Percentiles rank a stretch among this genome's conserved stretches.
These are phyloP conservation scores for Tipula confusa DNA, from an alignment of 2,888 invertebrate species.

Conservation along the genomic window DNA sequence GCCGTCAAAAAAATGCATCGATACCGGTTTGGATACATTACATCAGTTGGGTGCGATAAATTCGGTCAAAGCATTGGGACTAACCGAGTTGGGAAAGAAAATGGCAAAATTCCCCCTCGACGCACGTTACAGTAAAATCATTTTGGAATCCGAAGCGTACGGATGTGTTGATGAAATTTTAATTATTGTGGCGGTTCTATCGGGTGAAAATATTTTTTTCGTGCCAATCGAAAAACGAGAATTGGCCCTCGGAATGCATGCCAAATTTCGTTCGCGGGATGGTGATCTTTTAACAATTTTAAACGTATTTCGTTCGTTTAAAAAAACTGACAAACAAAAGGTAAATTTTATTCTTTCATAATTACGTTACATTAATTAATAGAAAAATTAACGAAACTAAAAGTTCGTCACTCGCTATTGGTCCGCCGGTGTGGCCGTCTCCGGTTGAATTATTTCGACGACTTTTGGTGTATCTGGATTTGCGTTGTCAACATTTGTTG, in stretches of 20 bases:
- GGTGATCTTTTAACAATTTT: slow-evolving; percentile 91
- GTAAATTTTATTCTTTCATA: slow-evolving; percentile 41
- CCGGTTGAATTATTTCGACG: neutral
- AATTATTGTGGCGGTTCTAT: slow-evolving; percentile 80
- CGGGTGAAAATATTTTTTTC: slow-evolving; percentile 81
- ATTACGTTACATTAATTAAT: neutral
- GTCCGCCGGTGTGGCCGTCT: neutral
- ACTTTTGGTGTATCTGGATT: neutral
- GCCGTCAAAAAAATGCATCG: slow-evolving; percentile 69
- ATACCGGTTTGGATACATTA: slow-evolving; percentile 60
- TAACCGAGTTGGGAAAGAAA: slow-evolving; percentile 74
- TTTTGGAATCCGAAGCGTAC: slow-evolving; percentile 71
- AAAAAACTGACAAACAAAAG: slow-evolving; percentile 65
- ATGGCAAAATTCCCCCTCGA: slow-evolving; percentile 92
- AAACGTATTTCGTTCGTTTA: slow-evolving; percentile 80
- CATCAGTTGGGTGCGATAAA: slow-evolving; percentile 69
- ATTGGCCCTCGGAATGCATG: slow-evolving; percentile 64
- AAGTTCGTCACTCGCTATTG: neutral
- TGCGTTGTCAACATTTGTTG: neutral
- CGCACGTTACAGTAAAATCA: slow-evolving; percentile 78
- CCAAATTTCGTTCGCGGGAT: slow-evolving; percentile 76
- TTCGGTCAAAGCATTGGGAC: slow-evolving; percentile 54
- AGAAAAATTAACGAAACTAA: neutral
- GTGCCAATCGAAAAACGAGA: slow-evolving; percentile 65
- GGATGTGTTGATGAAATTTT: slow-evolving; percentile 76